Percentiles rank a stretch among this genome's conserved stretches.
These are phyloP conservation scores for Melanotaenia nigrans DNA, from an alignment of 2,797 vertebrate genomes.

Conservation along the genomic window DNA sequence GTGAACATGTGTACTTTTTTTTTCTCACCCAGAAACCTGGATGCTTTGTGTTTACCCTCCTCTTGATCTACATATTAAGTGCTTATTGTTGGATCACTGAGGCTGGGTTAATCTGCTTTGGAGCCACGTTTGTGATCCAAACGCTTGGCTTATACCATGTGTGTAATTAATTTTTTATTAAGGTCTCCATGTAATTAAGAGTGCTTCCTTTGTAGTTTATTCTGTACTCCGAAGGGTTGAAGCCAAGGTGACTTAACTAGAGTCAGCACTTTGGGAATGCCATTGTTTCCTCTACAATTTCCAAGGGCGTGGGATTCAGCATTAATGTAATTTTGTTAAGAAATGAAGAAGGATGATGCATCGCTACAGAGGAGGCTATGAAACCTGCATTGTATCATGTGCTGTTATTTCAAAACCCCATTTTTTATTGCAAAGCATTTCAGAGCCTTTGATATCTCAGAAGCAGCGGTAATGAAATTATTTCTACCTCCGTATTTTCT, in stretches of 20 bases:
- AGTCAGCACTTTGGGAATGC: constrained; percentile 18
- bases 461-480: constrained; percentile 51
- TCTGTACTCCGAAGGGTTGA: constrained; percentile 4
- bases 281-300: constrained; percentile 13
- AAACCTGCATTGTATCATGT: constrained; percentile 1
- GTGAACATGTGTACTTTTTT: not conserved
- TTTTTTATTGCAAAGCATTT: constrained; percentile 37
- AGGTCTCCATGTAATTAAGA: constrained; percentile 58
- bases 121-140: constrained; percentile 50
- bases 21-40: constrained; percentile 8
- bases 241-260: constrained; percentile 51
- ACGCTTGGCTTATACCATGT: constrained; percentile 36
- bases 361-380: constrained; percentile 18
- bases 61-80: constrained; percentile 28
- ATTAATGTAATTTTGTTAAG: constrained; percentile 20
- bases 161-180: constrained; percentile 61
- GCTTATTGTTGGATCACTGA: constrained; percentile 53
- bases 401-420: constrained; percentile 18
- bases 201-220: constrained; percentile 24
- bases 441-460: constrained; percentile 36
- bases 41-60: constrained; percentile 24
- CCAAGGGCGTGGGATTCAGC: not conserved
- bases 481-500: constrained; percentile 46
- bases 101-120: constrained; percentile 57
- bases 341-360: constrained; percentile 29